Base-by-base conservation (phyloP, 2,888 invertebrate species). In the Spicauda simplicius region DNA sequence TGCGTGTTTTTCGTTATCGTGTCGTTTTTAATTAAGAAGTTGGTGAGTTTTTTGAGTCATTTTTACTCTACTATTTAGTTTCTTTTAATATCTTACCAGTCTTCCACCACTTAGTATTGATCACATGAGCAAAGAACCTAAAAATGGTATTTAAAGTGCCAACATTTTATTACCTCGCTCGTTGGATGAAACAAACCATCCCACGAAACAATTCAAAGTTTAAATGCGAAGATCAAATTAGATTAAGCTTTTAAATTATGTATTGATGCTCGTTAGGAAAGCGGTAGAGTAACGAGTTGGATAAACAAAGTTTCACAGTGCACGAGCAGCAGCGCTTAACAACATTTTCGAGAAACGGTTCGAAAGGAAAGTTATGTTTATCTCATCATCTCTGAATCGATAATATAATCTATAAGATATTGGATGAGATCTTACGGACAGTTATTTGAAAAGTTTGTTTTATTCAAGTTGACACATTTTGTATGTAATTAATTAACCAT, bases 251-350 rank as follows among this genome's bases (percentile, higher is more conserved):
- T 45, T 60, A 65, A 65, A 48, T 55, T 54, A 65, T 65, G 54
- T 65, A 65, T 65, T 60, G 54, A 30, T 58, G 14, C 54, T 66
- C 59, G 65, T 60, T 66, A 60, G 54, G 59, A 55, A 60, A 48
- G 33, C 30, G 54, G 48, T 59, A 54, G 59, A 60, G 60, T 66
- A 60, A 60, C 54, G 65, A 66, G 54, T 66, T 66, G 59, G 18
- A 58, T 58, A 64, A 64, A 53, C 59, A 50, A 61, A 52, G 52
- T 61, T 66, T 48, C 54, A 33, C 59, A 60, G 48, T 66, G 59
- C 59, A 66, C 60, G 54, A 58, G 65, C 59, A 53, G 45, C 8
- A 12, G 55, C 58, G 58, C 52, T 50, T 64, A 57, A 64, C 53
- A 57, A 33, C 8, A 54, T 53, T 59, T 56, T 53, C 19, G 41